Evolutionary conservation across 2,113 vertebrate genomes (phyloP), one percentile per base, ranked within the genome.

Genomic region (Podocnemis expansa): DNA sequence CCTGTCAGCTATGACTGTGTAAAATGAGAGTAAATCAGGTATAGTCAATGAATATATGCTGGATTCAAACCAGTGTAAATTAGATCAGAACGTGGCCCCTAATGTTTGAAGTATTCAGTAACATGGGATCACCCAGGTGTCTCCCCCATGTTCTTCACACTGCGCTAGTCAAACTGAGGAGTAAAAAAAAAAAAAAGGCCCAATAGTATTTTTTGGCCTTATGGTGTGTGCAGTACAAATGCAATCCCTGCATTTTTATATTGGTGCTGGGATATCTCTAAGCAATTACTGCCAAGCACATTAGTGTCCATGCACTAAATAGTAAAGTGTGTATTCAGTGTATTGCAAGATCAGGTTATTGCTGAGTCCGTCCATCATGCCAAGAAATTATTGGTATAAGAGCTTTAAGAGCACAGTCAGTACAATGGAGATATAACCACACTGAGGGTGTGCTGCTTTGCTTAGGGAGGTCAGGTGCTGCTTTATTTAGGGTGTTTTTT

Each of bases 271-370:
- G 92, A 96, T 88, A 97, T 97, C 97, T 96, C 97, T 93, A 84
- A 97, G 97, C 96, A 98, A 97, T 98, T 97, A 97, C 93, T 96
- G 96, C 81, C 80, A 90, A 93, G 94, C 95, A 88, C 96, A 97
- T 98, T 97, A 97, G 95, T 87, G 8, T 97, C 96, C 88, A 54
- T 78, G 55, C 88, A 93, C 95, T 97, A 97, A 98, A 97, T 95
- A 97, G 96, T 97, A 96, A 98, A 97, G 96, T 95, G 91, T 97
- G 96, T 97, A 96, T 97, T 98, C 98, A 96, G 97, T 97, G 97
- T 95, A 96, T 88, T 90, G 95, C 94, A 94, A 88, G 94, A 96
- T 96, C 91, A 92, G n/a, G 95, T 96, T 97, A 94, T 95, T 89
- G 96, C 98, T 98, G 97, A 98, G 94, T 96, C 97, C 90, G 97